A percentile compares a stretch with the other conserved stretches of the same genome.
Conservation (phyloP, 2,888 invertebrate species). For the Atherix ibis region DNA sequence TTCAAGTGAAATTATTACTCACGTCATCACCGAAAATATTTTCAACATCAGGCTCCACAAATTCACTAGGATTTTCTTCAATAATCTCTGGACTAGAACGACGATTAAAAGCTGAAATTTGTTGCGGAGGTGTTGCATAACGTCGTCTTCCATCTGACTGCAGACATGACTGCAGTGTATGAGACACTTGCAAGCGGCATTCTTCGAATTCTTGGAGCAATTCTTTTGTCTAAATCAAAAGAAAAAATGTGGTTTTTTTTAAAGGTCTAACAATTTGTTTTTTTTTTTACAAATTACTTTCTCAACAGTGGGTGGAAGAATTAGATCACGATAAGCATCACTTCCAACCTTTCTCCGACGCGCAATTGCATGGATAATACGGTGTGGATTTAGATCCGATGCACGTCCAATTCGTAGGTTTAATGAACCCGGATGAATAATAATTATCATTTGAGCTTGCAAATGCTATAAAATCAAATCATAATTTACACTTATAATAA, state of each 20-base stretch:
- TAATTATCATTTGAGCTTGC: constrained; percentile 66
- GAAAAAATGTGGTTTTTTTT: not conserved
- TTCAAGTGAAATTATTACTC: not conserved
- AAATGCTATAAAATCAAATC: constrained; percentile 37
- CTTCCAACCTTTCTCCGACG: constrained; percentile 28
- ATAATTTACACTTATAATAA: constrained; percentile 1
- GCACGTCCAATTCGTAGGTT: constrained; percentile 81
- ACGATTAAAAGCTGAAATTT: constrained; percentile 76
- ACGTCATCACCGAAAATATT: constrained; percentile 62
- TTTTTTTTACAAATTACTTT: constrained; percentile 25
- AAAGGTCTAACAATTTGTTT: too few species aligned
- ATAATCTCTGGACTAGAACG: constrained; percentile 55
- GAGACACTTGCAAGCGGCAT: constrained; percentile 65
- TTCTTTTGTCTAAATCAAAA: constrained; percentile 41
- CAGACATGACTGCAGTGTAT: constrained; percentile 70
- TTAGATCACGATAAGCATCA: constrained; percentile 42
- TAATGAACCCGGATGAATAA: constrained; percentile 90
- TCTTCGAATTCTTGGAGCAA: constrained; percentile 68
- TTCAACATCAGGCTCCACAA: constrained; percentile 47
- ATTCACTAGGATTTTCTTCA: constrained; percentile 40
- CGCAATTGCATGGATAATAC: constrained; percentile 51
- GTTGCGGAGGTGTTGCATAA: constrained; percentile 75
- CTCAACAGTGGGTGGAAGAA: constrained; percentile 48
- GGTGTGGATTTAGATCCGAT: constrained; percentile 73
- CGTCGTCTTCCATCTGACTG: constrained; percentile 67